These are phyloP conservation scores for Actinostola sp. DNA, from an alignment of 92 coral and sea anemone genomes.

Conservation along the genomic window DNA sequence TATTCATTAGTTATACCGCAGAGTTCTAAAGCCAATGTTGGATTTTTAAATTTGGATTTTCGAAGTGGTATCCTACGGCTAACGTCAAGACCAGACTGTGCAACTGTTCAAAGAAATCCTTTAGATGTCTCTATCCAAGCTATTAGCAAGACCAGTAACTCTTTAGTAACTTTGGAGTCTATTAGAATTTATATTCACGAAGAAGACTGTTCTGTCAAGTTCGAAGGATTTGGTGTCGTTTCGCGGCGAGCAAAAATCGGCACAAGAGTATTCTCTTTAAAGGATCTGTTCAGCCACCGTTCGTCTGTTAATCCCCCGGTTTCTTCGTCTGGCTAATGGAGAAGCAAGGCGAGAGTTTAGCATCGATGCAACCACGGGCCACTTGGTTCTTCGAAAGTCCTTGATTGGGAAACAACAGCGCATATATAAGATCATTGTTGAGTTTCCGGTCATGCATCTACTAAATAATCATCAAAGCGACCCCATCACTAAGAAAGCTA, in stretches of 20 bases:
- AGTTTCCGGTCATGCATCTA: constrained; percentile 52
- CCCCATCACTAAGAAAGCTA: constrained; percentile 43
- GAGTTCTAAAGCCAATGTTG: constrained; percentile 36
- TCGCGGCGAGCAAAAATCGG: constrained; percentile 58
- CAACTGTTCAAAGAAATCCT: constrained; percentile 52
- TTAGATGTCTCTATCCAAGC: constrained; percentile 60
- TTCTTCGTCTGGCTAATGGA: constrained; percentile 43
- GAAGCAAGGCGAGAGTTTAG: constrained; percentile 57
- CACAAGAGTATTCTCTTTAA: constrained; percentile 47
- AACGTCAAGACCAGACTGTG: constrained; percentile 67
- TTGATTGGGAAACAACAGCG: constrained; percentile 48
- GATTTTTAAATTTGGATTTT: constrained; percentile 65
- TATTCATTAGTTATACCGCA: constrained; percentile 36
- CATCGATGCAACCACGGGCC: constrained; percentile 63
- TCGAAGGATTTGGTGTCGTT: constrained; percentile 41
- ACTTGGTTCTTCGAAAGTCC: constrained; percentile 64
- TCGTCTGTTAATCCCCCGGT: constrained; percentile 38
- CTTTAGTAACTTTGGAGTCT: constrained; percentile 30
- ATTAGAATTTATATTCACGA: constrained; percentile 43
- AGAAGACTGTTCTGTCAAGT: constrained; percentile 62
- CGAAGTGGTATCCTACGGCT: constrained; percentile 72
- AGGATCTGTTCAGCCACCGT: constrained; percentile 38
- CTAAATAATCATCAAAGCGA: constrained; percentile 7
- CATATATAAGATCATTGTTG: constrained; percentile 38
- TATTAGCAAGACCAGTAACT: constrained; percentile 47